Percentiles rank a stretch among this genome's conserved stretches.
These are phyloP conservation scores for Chaetogeoica ovagalla DNA, from an alignment of 2,888 invertebrate species.

Conservation along the genomic window DNA sequence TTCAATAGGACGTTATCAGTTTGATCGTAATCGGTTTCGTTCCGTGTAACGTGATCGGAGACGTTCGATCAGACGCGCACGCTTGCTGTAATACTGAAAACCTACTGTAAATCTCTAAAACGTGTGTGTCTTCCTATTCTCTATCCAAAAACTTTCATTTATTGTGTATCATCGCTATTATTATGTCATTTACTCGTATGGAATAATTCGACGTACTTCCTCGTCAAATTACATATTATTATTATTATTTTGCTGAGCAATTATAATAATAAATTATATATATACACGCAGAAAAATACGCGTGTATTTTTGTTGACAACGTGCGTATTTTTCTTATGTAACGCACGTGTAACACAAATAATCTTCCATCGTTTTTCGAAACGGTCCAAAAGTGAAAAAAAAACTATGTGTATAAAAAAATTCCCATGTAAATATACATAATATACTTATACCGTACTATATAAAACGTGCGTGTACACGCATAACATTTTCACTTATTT, in stretches of 20 bases:
- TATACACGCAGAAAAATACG: neutral
- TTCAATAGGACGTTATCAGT: no score
- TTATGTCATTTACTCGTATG: constrained; percentile 6
- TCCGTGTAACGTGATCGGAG: no score
- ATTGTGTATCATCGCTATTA: neutral
- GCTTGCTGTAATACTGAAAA: no score
- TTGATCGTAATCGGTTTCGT: no score
- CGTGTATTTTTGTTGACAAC: neutral
- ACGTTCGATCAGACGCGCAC: no score
- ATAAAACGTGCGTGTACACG: no score
- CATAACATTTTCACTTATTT: neutral
- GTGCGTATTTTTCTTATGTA: neutral
- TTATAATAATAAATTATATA: neutral
- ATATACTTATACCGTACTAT: neutral
- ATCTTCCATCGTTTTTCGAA: neutral
- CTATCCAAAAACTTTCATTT: constrained; percentile 27
- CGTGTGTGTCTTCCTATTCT: neutral
- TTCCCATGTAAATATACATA: neutral
- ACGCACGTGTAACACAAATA: neutral
- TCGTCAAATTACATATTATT: constrained; percentile 1
- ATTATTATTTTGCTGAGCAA: constrained; percentile 2
- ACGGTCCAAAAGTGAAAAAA: neutral
- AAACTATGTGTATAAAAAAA: neutral
- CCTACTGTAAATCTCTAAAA: neutral
- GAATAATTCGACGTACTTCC: constrained; percentile 6